phyloP scores from a whole-genome alignment of 2,888 invertebrate species.

The Monochamus alternatus region DNA sequence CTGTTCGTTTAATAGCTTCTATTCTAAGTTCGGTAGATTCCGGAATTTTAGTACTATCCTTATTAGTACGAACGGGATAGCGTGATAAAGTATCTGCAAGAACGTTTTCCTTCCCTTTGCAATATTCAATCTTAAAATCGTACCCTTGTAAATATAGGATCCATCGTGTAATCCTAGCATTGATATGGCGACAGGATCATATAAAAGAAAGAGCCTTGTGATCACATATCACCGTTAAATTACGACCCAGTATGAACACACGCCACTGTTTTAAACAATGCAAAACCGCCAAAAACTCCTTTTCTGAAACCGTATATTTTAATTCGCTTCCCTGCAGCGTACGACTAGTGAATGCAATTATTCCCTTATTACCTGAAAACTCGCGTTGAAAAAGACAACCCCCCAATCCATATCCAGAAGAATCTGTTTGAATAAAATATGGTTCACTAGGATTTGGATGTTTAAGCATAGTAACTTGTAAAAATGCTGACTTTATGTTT shows the following conservation, averaged over 20 bases:
- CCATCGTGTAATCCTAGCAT: too few relatives aligned
- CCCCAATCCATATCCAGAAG: slow-evolving; percentile 9
- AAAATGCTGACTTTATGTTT: too few relatives aligned
- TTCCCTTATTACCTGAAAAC: too few relatives aligned
- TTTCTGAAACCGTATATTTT: slow-evolving; percentile 41
- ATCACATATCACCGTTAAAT: neutral
- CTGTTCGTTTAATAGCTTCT: neutral
- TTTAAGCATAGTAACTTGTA: neutral
- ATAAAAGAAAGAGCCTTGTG: too few relatives aligned
- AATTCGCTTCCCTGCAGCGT: slow-evolving; percentile 40
- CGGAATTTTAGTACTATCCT: neutral
- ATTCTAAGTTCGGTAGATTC: neutral
- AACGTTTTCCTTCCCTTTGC: too few relatives aligned
- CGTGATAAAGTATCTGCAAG: slow-evolving; percentile 58
- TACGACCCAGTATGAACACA: slow-evolving; percentile 50
- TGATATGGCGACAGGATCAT: too few relatives aligned
- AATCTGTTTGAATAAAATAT: slow-evolving; percentile 4
- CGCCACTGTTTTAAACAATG: slow-evolving; percentile 56
- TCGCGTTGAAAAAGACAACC: neutral
- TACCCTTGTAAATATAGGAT: too few relatives aligned
- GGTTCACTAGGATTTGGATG: neutral
- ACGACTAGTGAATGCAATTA: too few relatives aligned
- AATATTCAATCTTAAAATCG: too few relatives aligned
- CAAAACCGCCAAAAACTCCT: slow-evolving; percentile 56
- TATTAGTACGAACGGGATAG: slow-evolving; percentile 30